Evolutionary conservation across 2,888 invertebrate species (phyloP), one percentile per base, ranked within the genome.

Genomic region (Diplazon laetatorius): DNA sequence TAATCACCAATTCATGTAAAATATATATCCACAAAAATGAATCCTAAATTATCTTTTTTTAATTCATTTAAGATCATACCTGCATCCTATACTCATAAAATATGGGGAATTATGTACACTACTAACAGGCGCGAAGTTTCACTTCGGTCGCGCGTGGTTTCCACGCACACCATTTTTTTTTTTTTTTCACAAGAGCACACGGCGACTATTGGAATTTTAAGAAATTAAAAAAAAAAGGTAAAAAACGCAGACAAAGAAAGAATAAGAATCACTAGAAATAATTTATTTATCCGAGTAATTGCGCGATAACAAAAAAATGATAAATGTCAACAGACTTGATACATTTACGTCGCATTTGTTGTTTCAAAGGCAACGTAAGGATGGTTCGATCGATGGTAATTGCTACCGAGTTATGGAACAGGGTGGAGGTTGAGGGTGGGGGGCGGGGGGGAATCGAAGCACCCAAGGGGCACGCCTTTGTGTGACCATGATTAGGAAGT

Each of bases 401-500:
- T 60, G 72, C 65, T 37, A 55, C 55, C 63, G 25, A 73, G 59
- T 63, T 70, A 57, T 72, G 80, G 69, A 63, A 76, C 30, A 52
- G 16, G 52, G 46, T 25, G 25, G 14, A n/a, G n/a, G n/a, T n/a
- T n/a, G n/a, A n/a, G n/a, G n/a, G n/a, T n/a, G n/a, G n/a, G n/a
- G n/a, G n/a, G n/a, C n/a, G n/a, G n/a, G n/a, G n/a, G 46, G 46
- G 16, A 63, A 9, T 55, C 16, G 10, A 22, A 46, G 10, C 10
- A 16, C 35, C 48, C 50, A 50, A 37, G 22, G 62, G 69, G 25
- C 77, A 20, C 84, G 82, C 87, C 85, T 85, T 86, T 86, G 84
- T 85, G 74, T 84, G 78, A 81, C 78, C 78, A 82, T 86, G 85
- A 87, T 87, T 86, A 85, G 82, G 83, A 78, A 69, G 72, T 78